Percentiles rank a stretch among this genome's conserved stretches.
These are phyloP conservation scores for Eumerus sabulonum DNA, from an alignment of 2,888 invertebrate species.

Conservation along the genomic window DNA sequence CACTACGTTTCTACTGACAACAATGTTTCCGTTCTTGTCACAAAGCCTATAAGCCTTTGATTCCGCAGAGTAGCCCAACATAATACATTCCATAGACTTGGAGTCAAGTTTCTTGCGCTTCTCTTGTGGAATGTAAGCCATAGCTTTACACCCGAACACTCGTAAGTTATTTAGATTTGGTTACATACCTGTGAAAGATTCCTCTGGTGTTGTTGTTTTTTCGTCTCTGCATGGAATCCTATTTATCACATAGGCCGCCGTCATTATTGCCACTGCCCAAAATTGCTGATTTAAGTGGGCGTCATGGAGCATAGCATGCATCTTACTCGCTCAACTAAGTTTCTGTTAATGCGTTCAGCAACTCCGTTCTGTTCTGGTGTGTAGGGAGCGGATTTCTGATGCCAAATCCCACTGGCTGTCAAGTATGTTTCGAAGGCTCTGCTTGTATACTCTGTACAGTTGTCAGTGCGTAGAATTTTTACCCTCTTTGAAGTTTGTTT, in stretches of 20 bases:
- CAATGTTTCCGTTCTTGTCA: background rate
- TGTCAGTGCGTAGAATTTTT: constrained; percentile 6
- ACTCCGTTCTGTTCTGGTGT: constrained; percentile 38
- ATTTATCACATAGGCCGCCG: constrained; percentile 60
- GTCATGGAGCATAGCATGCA: constrained; percentile 32
- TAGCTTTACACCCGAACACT: constrained; percentile 65
- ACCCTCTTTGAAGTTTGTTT: no score
- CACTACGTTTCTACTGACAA: background rate
- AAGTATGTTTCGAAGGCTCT: constrained; percentile 25
- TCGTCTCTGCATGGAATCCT: constrained; percentile 50
- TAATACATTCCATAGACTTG: constrained; percentile 61
- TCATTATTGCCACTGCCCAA: constrained; percentile 55
- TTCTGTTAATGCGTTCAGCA: constrained; percentile 35
- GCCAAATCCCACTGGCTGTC: constrained; percentile 20
- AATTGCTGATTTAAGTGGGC: constrained; percentile 30
- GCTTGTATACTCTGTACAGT: constrained; percentile 16
- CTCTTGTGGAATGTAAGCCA: constrained; percentile 52
- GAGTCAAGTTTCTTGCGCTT: constrained; percentile 49
- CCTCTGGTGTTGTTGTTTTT: constrained; percentile 71
- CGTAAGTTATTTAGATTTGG: constrained; percentile 37
- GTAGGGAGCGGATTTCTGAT: constrained; percentile 39
- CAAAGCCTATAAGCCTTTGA: constrained; percentile 55
- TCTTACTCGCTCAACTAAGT: constrained; percentile 26
- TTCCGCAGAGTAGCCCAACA: constrained; percentile 50
- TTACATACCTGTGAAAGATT: constrained; percentile 72